phyloP scores from a whole-genome alignment of 2,888 invertebrate species.

The Geophilus truncorum region DNA sequence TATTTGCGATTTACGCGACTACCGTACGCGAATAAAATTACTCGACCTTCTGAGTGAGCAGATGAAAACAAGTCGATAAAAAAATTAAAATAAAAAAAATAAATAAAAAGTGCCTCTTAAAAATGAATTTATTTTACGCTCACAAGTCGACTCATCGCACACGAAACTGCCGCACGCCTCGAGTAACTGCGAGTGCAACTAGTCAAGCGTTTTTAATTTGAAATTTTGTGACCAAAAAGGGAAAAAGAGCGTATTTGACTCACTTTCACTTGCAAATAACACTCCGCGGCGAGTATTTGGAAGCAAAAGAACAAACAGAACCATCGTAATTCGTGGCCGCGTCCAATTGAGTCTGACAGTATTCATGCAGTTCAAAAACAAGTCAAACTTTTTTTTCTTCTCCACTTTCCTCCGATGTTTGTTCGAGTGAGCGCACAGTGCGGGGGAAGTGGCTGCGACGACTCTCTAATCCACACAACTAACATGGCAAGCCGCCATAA shows the following conservation, averaged over 20 bases:
- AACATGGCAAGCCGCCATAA: conserved; percentile 10
- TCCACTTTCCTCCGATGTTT: neutral
- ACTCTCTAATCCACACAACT: neutral
- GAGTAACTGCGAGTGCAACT: neutral
- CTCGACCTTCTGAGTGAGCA: neutral
- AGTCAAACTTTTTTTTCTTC: neutral
- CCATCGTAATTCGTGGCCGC: neutral
- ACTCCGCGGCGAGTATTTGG: neutral
- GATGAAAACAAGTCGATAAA: neutral
- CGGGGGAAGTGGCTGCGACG: neutral
- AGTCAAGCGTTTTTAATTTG: neutral
- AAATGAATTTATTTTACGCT: neutral
- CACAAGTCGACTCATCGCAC: neutral
- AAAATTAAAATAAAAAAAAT: neutral
- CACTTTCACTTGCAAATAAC: neutral
- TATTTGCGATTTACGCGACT: neutral
- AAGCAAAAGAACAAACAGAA: neutral
- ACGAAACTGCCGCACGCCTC: neutral
- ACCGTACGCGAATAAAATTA: neutral
- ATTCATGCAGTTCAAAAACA: neutral
- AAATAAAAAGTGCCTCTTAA: neutral
- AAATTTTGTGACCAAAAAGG: neutral
- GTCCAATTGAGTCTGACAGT: neutral
- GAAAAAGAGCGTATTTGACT: neutral
- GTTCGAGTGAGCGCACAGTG: neutral